These are phyloP conservation scores for Tenrec ecaudatus DNA, from an alignment of 2,113 vertebrate species.

Conservation along the genomic window DNA sequence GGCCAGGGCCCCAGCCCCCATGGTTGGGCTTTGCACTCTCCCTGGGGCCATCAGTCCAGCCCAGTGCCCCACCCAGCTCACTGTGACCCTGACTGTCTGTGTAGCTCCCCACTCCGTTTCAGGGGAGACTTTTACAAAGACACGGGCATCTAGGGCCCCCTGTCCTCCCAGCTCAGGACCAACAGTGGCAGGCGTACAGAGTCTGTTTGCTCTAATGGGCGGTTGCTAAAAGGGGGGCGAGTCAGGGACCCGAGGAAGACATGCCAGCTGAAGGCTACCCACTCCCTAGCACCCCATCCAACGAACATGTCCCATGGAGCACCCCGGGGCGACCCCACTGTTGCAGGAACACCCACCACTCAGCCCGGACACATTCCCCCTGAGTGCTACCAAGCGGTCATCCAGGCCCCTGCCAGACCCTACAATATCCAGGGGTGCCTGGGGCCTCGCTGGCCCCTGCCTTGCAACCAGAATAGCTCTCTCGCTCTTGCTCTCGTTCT, in stretches of 20 bases:
- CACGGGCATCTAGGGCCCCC: neutral
- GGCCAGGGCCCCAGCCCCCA: neutral
- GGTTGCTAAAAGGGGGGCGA: constrained; percentile 61
- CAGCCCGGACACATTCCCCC: constrained; percentile 46
- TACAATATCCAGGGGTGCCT: accelerated
- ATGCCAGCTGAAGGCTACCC: neutral
- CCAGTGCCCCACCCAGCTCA: neutral
- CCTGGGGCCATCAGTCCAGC: neutral
- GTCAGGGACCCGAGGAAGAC: neutral
- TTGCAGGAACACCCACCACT: constrained; percentile 66
- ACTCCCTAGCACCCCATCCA: neutral
- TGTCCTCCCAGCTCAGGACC: accelerated
- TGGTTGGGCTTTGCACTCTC: neutral
- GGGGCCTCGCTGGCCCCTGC: neutral
- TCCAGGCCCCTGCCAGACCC: neutral
- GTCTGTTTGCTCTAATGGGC: neutral
- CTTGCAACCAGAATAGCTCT: neutral
- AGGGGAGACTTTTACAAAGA: neutral
- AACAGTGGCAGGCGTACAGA: accelerated
- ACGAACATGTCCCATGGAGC: constrained; percentile 55
- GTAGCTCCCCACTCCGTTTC: neutral
- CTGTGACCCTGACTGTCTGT: accelerated
- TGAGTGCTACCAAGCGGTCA: neutral
- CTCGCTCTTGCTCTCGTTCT: too few species aligned
- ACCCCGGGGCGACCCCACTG: neutral